Conservation (phyloP, 2,888 invertebrate species). For the Yponomeuta cagnagella region DNA sequence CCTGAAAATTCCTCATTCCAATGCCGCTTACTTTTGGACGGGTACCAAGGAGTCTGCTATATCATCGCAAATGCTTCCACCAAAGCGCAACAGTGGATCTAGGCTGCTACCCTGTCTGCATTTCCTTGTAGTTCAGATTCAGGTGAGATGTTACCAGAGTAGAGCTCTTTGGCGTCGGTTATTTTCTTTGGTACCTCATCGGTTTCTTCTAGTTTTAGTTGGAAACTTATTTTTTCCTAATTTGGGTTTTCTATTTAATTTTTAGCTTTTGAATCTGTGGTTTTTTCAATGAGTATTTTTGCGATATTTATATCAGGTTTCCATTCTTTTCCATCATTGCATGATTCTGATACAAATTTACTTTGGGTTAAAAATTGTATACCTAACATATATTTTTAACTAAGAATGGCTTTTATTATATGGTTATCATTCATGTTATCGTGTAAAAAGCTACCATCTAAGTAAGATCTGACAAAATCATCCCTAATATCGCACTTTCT, state of each 20-base stretch:
- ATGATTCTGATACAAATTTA: neutral
- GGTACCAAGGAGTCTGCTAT: slow-evolving; percentile 57
- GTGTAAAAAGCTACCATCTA: neutral
- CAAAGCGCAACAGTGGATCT: slow-evolving; percentile 59
- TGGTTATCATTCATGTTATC: neutral
- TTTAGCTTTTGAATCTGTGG: neutral
- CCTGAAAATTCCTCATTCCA: neutral
- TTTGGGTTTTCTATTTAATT: neutral
- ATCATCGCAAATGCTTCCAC: slow-evolving; percentile 67
- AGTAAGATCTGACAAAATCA: neutral
- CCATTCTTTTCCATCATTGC: neutral
- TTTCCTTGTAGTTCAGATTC: slow-evolving; percentile 65
- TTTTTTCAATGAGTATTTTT: neutral
- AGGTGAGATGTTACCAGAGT: slow-evolving; percentile 69
- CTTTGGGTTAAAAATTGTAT: neutral
- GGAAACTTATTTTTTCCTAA: neutral
- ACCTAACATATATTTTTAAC: too few relatives aligned
- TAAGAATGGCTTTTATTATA: too few relatives aligned
- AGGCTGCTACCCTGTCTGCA: slow-evolving; percentile 64
- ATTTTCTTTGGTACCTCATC: slow-evolving; percentile 23
- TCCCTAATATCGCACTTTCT: neutral
- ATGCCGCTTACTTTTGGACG: slow-evolving; percentile 3
- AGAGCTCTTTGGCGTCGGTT: slow-evolving; percentile 27
- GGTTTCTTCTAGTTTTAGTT: slow-evolving; percentile 16
- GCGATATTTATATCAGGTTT: neutral